Conservation (phyloP, 2,797 vertebrate genomes). For the Staurois parvus region DNA sequence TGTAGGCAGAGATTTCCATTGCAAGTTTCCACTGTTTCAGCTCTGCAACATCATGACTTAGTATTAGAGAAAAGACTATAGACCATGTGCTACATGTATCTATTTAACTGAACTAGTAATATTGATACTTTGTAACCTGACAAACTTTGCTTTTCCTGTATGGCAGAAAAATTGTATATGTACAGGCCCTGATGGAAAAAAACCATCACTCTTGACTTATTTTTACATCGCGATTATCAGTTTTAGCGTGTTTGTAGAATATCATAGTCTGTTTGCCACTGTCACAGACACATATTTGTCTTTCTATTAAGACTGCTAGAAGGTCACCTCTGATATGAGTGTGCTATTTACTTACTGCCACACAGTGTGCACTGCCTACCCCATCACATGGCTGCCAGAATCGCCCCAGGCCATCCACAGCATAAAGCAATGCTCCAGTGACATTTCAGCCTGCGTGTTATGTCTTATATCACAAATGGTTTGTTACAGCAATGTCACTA, state of each 20-base stretch:
- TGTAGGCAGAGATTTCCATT: too few species aligned
- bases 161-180: background rate
- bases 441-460: slow-evolving; percentile 18
- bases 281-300: slow-evolving; percentile 57
- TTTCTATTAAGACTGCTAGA: slow-evolving; percentile 56
- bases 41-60: too few species aligned
- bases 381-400: slow-evolving; percentile 9
- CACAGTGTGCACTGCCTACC: background rate
- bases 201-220: slow-evolving; percentile 14
- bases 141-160: background rate
- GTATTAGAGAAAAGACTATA: too few species aligned
- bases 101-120: too few species aligned
- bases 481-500: too few species aligned
- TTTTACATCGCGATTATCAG: slow-evolving; percentile 46
- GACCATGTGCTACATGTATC: too few species aligned
- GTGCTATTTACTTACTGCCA: slow-evolving; percentile 58
- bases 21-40: too few species aligned
- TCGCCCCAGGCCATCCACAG: slow-evolving; percentile 15
- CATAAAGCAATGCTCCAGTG: slow-evolving; percentile 16
- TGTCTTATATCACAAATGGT: background rate
- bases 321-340: slow-evolving; percentile 58
- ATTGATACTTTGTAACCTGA: too few species aligned
- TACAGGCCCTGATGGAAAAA: background rate
- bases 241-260: slow-evolving; percentile 41
- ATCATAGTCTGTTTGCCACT: slow-evolving; percentile 53